A percentile compares a stretch with the other conserved stretches of the same genome.
Evolutionary conservation across 2,113 vertebrate genomes (phyloP).

Genomic region (Hippocampus comes): DNA sequence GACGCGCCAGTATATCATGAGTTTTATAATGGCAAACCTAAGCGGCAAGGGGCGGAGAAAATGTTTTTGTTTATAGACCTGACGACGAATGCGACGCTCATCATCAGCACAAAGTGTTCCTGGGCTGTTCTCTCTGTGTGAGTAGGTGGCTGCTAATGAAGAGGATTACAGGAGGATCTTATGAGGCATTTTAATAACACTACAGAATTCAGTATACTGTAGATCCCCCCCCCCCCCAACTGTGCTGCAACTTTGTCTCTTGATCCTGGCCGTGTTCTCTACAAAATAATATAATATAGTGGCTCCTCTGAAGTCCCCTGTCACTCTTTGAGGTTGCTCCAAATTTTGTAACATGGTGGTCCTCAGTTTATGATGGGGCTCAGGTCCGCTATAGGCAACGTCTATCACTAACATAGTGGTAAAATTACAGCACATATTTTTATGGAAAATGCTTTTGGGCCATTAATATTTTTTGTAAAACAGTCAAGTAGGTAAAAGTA

Average conservation of each 20-base stretch:
- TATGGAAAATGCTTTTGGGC: no score
- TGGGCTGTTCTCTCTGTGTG: not conserved
- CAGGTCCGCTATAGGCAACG: no score
- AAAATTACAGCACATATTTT: no score
- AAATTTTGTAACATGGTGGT: no score
- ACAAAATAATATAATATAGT: not conserved
- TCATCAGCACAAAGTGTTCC: conserved; percentile 12
- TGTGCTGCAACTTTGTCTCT: not conserved
- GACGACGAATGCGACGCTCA: not conserved
- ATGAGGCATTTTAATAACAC: not conserved
- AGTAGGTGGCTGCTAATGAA: conserved; percentile 8
- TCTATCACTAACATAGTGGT: no score
- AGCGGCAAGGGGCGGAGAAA: not conserved
- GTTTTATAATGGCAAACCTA: not conserved
- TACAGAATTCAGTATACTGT: not conserved
- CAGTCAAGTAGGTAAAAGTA: no score
- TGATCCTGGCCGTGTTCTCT: not conserved
- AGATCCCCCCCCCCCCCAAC: not conserved
- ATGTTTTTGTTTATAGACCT: not conserved
- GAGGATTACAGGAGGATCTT: conserved; percentile 6
- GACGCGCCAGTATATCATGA: not conserved
- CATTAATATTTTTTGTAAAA: no score
- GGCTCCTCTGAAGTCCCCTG: not conserved
- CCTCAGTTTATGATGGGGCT: no score
- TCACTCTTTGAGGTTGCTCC: no score